A percentile compares a stretch with the other conserved stretches of the same genome.
These are phyloP conservation scores for Magallana nippona DNA, from an alignment of 2,888 invertebrate species.

Conservation along the genomic window DNA sequence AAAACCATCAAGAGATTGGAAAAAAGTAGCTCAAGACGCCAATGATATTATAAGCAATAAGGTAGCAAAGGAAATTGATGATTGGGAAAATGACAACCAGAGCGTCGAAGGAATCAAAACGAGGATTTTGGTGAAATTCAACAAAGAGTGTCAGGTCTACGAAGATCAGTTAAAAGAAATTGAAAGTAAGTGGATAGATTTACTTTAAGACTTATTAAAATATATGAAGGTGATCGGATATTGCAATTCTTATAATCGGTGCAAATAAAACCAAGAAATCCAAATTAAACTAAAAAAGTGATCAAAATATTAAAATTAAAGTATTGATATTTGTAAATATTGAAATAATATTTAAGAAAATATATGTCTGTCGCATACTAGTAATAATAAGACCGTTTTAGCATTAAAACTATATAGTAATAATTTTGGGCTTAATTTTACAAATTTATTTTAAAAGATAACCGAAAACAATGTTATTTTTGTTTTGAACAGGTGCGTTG, in stretches of 20 bases:
- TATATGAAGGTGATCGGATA: background rate
- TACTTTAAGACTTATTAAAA: background rate
- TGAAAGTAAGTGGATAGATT: slow-evolving; percentile 62
- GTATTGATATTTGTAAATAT: no score
- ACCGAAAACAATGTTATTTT: background rate
- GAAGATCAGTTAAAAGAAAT: slow-evolving; percentile 72
- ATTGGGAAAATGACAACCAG: slow-evolving; percentile 68
- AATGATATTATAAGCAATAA: slow-evolving; percentile 62
- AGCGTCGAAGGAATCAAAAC: slow-evolving; percentile 62
- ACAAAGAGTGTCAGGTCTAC: slow-evolving; percentile 71
- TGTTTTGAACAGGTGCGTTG: slow-evolving; percentile 58
- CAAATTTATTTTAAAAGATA: background rate
- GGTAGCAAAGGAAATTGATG: slow-evolving; percentile 66
- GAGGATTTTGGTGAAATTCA: slow-evolving; percentile 68
- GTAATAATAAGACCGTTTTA: no score
- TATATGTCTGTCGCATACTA: no score
- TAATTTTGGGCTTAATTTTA: no score
- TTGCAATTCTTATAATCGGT: no score
- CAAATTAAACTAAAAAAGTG: no score
- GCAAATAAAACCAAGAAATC: no score
- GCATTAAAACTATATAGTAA: no score
- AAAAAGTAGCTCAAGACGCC: slow-evolving; percentile 57
- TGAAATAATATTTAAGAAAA: no score
- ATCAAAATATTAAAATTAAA: no score
- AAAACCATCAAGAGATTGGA: slow-evolving; percentile 54